phyloP scores from a whole-genome alignment of 2,113 vertebrate genomes.

The Phylloscopus trochilus region DNA sequence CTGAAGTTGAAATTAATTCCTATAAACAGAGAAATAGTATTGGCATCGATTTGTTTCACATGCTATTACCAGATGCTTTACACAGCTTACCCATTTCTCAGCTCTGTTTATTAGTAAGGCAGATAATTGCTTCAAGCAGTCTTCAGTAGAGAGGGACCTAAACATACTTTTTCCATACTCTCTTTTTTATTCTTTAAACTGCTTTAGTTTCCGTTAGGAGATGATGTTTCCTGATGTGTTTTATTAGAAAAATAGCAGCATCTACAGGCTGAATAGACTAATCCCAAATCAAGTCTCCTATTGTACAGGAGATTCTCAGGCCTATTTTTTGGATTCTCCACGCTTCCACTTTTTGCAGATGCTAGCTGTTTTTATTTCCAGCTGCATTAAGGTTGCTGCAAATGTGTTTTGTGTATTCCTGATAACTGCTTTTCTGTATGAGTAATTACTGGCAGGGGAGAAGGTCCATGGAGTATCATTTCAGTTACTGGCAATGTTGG shows the following conservation, averaged over 20 bases:
- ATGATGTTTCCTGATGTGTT: constrained; percentile 6
- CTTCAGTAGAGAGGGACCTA: not conserved
- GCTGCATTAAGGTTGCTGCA: constrained; percentile 5
- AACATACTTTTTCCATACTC: not conserved
- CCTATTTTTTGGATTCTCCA: not conserved
- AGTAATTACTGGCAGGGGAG: constrained; percentile 22
- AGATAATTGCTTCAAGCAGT: not conserved
- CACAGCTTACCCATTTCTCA: not conserved
- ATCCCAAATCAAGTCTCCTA: not conserved
- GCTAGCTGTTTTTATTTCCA: constrained; percentile 34
- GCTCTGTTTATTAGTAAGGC: not conserved
- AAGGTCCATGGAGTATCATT: not conserved
- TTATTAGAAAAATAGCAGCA: constrained; percentile 45
- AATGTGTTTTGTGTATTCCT: constrained; percentile 29
- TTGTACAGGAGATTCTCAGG: not conserved
- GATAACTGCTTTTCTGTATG: not conserved
- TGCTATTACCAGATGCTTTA: not conserved
- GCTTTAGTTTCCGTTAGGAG: not conserved
- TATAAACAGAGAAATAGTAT: not conserved
- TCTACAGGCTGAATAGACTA: constrained; percentile 31
- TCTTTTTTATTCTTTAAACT: not conserved
- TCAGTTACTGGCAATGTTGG: constrained; percentile 28
- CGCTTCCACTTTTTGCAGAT: not conserved
- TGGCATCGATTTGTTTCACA: not conserved
- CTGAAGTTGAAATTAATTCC: not conserved